A percentile compares a stretch with the other conserved stretches of the same genome.
phyloP scores from a whole-genome alignment of 23 tunicate species.

The Clavelina lepadiformis region DNA sequence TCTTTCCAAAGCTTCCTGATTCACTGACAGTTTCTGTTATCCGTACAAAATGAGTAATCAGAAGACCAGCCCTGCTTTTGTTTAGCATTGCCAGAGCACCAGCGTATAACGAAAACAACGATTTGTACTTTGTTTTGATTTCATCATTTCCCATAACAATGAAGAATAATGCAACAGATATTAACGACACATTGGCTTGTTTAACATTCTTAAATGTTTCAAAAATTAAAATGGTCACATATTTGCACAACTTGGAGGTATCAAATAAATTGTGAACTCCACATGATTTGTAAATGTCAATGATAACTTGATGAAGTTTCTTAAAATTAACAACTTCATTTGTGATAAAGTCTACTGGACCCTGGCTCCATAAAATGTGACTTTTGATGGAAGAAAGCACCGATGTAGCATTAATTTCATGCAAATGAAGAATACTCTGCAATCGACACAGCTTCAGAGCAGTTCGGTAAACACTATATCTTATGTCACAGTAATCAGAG shows the following conservation, averaged over 20 bases:
- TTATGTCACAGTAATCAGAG: conserved; percentile 32
- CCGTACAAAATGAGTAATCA: conserved; percentile 39
- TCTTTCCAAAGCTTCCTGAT: conserved; percentile 34
- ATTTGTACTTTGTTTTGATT: conserved; percentile 26
- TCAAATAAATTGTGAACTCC: background rate
- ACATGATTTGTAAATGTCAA: background rate
- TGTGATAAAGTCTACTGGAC: background rate
- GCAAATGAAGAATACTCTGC: conserved; percentile 39
- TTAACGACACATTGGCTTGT: conserved; percentile 19
- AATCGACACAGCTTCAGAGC: conserved; percentile 61
- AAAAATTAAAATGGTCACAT: conserved; percentile 17
- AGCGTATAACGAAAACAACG: conserved; percentile 37
- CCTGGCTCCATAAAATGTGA: background rate
- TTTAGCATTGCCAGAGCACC: conserved; percentile 34
- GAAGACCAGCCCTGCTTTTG: conserved; percentile 19
- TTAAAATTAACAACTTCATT: conserved; percentile 7
- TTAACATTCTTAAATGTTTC: conserved; percentile 17
- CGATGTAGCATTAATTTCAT: conserved; percentile 9
- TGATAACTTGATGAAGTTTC: conserved; percentile 4
- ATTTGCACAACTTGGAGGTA: conserved; percentile 1
- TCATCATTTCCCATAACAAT: conserved; percentile 24
- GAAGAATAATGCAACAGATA: conserved; percentile 28
- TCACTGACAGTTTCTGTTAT: conserved; percentile 58
- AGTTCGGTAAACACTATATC: conserved; percentile 49
- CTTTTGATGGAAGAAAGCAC: background rate